Conservation (phyloP, 2,113 vertebrate genomes). For the Ciconia stormi region DNA sequence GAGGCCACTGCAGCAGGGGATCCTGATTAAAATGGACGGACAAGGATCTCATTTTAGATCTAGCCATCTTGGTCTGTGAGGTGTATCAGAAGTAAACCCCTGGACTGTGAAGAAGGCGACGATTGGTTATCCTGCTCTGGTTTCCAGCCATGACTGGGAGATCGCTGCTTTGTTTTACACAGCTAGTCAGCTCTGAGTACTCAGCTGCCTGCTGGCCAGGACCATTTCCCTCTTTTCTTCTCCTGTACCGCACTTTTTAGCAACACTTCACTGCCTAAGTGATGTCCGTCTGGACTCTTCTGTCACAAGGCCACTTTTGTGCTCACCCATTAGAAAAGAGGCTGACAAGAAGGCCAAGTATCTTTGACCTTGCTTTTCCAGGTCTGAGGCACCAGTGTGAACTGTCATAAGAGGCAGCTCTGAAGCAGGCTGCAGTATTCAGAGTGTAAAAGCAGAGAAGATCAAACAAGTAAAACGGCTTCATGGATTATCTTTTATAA, state of each 20-base stretch:
- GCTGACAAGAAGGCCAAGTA: not conserved
- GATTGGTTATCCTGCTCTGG: not conserved
- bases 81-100: not conserved
- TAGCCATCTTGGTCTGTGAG: not conserved
- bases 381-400: not conserved
- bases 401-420: rapidly evolving
- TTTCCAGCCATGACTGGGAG: not conserved
- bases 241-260: not conserved
- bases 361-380: not conserved
- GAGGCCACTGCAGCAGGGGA: rapidly evolving
- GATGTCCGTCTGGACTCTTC: not conserved
- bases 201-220: not conserved
- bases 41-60: not conserved
- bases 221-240: not conserved
- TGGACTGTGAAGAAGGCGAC: not conserved
- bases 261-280: not conserved
- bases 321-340: not conserved
- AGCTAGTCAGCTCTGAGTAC: not conserved
- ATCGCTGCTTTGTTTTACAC: not conserved
- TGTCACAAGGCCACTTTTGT: not conserved
- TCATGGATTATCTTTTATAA: not conserved
- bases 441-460: not conserved
- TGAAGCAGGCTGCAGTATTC: not conserved
- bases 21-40: not conserved
- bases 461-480: not conserved